phyloP scores from a whole-genome alignment of 2,113 vertebrate species.

The Amphilophus citrinellus region DNA sequence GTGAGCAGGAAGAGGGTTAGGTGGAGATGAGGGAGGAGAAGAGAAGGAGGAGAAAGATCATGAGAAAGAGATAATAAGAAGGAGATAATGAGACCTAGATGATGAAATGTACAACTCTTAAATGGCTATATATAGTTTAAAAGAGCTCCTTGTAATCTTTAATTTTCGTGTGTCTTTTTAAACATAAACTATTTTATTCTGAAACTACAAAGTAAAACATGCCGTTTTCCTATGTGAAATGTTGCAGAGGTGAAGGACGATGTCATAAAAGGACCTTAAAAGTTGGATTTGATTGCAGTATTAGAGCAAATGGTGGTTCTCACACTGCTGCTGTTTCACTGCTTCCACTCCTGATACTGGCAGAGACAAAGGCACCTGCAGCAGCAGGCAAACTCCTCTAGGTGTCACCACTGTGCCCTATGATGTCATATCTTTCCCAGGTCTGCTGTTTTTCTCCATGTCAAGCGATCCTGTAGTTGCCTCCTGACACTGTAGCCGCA shows the following conservation, averaged over 20 bases:
- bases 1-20: no score
- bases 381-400: slow-evolving; percentile 48
- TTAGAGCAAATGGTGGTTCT: neutral
- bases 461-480: slow-evolving; percentile 36
- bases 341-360: neutral
- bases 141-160: no score
- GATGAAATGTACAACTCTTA: no score
- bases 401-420: slow-evolving; percentile 68
- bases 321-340: neutral
- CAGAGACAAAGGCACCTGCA: slow-evolving; percentile 56
- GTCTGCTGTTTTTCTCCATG: slow-evolving; percentile 54
- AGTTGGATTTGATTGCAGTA: neutral
- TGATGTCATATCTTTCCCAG: slow-evolving; percentile 64
- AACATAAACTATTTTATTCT: neutral
- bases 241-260: neutral
- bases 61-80: no score
- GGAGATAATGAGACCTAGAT: no score
- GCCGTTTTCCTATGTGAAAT: neutral
- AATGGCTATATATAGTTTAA: no score
- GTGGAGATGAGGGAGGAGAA: no score
- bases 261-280: neutral
- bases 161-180: no score
- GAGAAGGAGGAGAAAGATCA: no score
- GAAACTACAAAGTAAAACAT: neutral
- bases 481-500: slow-evolving; percentile 54